These are phyloP conservation scores for Rhagophthalmus giganteus DNA, from an alignment of 2,888 invertebrate species.

Conservation along the genomic window DNA sequence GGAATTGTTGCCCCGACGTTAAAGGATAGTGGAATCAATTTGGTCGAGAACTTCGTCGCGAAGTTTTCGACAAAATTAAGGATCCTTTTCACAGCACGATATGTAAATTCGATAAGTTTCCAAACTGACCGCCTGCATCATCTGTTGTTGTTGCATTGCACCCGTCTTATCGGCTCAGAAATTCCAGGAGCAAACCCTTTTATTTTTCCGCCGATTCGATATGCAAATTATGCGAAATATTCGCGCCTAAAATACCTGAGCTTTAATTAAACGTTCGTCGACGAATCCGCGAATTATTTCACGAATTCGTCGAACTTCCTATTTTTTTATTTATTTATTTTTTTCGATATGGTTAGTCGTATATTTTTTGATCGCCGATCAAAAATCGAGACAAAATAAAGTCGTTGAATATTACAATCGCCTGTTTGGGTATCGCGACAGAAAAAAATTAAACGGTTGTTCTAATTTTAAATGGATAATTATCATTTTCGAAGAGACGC, in stretches of 20 bases:
- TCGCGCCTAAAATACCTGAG: neutral
- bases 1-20: conserved; percentile 39
- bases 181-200: neutral
- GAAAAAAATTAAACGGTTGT: too few species aligned
- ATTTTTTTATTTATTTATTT: too few species aligned
- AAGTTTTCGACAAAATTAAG: conserved; percentile 29
- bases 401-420: conserved; percentile 18
- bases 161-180: conserved; percentile 19
- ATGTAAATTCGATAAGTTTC: conserved; percentile 52
- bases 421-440: conserved; percentile 12
- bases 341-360: neutral
- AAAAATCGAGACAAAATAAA: conserved; percentile 3
- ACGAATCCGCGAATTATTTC: too few species aligned
- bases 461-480: too few species aligned
- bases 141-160: conserved; percentile 42
- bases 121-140: conserved; percentile 39
- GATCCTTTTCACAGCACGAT: conserved; percentile 52
- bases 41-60: conserved; percentile 5
- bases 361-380: neutral
- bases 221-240: neutral
- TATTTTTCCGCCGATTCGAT: neutral
- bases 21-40: conserved; percentile 38
- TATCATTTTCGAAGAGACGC: conserved; percentile 7
- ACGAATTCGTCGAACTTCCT: too few species aligned
- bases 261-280: too few species aligned